Conservation (phyloP, 2,797 vertebrate genomes). For the Coendou prehensilis region DNA sequence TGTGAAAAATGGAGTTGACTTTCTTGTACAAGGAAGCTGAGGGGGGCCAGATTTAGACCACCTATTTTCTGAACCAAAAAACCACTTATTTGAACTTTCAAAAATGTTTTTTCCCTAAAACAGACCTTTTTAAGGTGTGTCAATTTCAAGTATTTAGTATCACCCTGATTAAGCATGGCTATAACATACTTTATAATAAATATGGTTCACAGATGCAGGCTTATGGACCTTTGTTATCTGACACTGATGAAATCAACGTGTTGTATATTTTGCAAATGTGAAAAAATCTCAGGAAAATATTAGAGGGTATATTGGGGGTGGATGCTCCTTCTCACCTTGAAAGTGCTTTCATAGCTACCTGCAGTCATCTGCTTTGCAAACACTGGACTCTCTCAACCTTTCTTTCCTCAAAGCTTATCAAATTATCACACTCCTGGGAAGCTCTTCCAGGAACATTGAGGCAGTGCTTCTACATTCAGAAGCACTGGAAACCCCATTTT, state of each 20-base stretch:
- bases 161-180: background rate
- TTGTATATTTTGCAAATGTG: background rate
- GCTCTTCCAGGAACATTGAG: background rate
- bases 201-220: background rate
- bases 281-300: conserved; percentile 1
- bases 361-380: background rate
- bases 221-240: background rate
- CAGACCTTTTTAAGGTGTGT: background rate
- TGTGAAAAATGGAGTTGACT: conserved; percentile 58
- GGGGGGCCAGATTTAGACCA: background rate
- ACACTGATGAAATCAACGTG: background rate
- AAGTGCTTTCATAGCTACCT: background rate
- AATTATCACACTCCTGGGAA: background rate
- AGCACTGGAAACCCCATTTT: background rate
- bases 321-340: background rate
- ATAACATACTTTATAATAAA: fast-evolving
- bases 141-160: background rate
- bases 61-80: conserved; percentile 39
- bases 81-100: background rate
- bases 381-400: background rate
- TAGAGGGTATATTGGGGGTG: background rate
- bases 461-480: background rate
- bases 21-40: background rate
- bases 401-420: background rate
- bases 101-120: background rate